Evolutionary conservation across 2,797 vertebrate genomes (phyloP).

Genomic region (Carapus acus): DNA sequence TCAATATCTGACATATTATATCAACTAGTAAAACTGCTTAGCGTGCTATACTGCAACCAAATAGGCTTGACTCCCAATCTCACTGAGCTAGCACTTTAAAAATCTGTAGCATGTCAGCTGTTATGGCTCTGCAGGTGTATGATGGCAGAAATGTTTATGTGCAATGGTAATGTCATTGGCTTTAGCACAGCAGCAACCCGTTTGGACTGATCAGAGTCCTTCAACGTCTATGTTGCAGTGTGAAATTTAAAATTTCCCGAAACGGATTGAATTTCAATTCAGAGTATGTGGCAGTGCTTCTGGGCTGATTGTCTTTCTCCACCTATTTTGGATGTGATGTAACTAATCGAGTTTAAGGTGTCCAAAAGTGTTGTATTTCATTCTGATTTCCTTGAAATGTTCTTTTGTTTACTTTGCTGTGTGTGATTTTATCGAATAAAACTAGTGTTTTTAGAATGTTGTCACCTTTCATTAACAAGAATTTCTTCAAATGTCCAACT

Average conservation of each 20-base stretch:
- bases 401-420: constrained; percentile 62
- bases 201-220: constrained; percentile 9
- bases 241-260: constrained; percentile 30
- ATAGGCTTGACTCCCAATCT: constrained; percentile 51
- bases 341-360: constrained; percentile 49
- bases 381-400: constrained; percentile 46
- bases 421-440: constrained; percentile 71
- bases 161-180: constrained; percentile 70
- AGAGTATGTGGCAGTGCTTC: constrained; percentile 33
- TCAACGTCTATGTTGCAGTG: constrained; percentile 25
- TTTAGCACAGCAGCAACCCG: constrained; percentile 26
- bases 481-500: too few relatives aligned
- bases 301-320: constrained; percentile 31
- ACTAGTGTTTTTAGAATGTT: constrained; percentile 52
- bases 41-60: constrained; percentile 31
- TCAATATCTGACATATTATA: constrained; percentile 10
- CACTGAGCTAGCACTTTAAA: constrained; percentile 82
- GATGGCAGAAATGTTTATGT: constrained; percentile 56
- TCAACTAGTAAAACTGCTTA: constrained; percentile 19
- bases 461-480: constrained; percentile 1
- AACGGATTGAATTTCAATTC: constrained; percentile 23
- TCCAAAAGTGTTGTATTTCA: constrained; percentile 36
- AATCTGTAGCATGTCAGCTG: constrained; percentile 65
- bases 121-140: constrained; percentile 63
- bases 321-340: constrained; percentile 44